Evolutionary conservation across 2,113 vertebrate genomes (phyloP).

Genomic region (Manacus vitellinus): DNA sequence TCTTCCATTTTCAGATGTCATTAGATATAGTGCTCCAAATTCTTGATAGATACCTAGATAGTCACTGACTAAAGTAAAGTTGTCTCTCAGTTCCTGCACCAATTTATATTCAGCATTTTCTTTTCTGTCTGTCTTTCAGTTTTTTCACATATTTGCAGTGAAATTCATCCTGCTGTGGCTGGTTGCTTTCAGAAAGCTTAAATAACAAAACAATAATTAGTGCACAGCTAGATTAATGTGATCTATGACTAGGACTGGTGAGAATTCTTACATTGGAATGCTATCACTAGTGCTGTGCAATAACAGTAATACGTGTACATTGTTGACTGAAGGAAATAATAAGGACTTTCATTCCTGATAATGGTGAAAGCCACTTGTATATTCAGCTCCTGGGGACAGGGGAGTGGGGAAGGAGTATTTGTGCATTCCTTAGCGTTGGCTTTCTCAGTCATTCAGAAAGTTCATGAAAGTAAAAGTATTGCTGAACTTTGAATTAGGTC

Average conservation of each 20-base stretch:
- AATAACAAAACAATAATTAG: neutral
- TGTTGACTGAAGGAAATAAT: neutral
- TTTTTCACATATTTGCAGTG: neutral
- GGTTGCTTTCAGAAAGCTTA: neutral
- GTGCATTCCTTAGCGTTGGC: neutral
- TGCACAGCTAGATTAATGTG: neutral
- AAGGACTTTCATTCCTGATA: neutral
- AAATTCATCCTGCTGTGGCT: neutral
- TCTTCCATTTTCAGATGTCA: neutral
- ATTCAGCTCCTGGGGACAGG: neutral
- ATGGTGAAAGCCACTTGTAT: neutral
- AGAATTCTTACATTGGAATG: neutral
- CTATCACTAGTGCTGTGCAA: too few species aligned
- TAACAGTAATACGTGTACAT: accelerated
- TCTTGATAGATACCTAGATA: neutral
- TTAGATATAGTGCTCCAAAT: neutral
- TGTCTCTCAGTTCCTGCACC: neutral
- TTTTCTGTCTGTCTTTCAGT: neutral
- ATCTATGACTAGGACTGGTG: neutral
- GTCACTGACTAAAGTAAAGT: neutral
- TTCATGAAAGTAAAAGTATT: neutral
- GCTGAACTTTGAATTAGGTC: neutral
- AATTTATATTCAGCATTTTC: neutral
- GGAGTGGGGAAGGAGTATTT: neutral
- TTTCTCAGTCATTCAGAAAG: neutral